Evolutionary conservation across 2,888 invertebrate species (phyloP), one percentile per base, ranked within the genome.

Genomic region (Lepidocyrtinus sp.): DNA sequence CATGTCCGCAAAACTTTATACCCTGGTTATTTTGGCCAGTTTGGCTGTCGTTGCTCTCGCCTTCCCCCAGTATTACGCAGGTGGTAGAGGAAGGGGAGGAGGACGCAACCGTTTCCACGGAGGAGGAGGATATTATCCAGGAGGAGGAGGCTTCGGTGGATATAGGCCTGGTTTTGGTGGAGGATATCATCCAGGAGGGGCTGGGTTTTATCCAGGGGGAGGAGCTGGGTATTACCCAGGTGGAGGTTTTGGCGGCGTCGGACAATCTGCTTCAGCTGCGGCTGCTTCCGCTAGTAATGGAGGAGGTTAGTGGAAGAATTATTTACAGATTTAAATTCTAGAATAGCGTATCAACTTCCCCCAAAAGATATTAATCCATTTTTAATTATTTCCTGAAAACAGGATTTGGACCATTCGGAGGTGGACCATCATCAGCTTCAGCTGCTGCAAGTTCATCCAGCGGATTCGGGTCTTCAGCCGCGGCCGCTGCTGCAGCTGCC

Each of bases 281-380:
- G 71, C 80, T 62, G 81, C 83, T 67, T 62, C 72, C 69, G 83
- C 83, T 1, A 82, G 77, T 61, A 69, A 73, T 45, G 50, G 67
- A 25, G 82, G 82, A 75, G 76, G 80, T 77, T 27, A 75, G 71
- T 61, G 1, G 46, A 55, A 72, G 12, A 7, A 45, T 46, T 5
- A 70, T 70, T 21, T 21, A 7, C 22, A 12, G 27, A 19, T 22
- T 1, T 26, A 9, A 27, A 59, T 27, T 25, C 17, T 9, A 21
- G 3, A 36, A 74, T 1, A 55, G 19, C 5, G 17, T 50, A 2
- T 36, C 36, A 36, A 5, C 36, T 7, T 36, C 5, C 36, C 36
- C 36, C 36, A 36, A 36, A 36, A 15, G 15, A 50, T 50, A 50
- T 12, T 36, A 50, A 50, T 50, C 12, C 12, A 12, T 36, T 36